phyloP scores from a whole-genome alignment of 2,113 vertebrate species.

The Nothobranchius kuhntae region DNA sequence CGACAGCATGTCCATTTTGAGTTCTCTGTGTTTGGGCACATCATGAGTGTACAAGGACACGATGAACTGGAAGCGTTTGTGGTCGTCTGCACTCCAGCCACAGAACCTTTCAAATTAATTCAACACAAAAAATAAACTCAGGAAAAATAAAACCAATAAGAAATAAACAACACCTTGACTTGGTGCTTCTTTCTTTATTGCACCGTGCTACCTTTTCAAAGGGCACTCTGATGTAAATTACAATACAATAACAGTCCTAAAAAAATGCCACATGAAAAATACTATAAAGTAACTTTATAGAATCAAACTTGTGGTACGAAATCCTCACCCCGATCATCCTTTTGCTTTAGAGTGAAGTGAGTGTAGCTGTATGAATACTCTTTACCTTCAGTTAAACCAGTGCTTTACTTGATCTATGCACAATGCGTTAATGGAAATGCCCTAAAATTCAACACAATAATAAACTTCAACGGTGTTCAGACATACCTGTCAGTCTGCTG shows the following conservation, averaged over 20 bases:
- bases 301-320: conserved; percentile 38
- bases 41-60: conserved; percentile 82
- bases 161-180: neutral
- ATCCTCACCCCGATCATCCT: conserved; percentile 8
- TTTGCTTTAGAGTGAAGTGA: conserved; percentile 21
- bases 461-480: neutral
- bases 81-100: conserved; percentile 84
- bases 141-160: neutral
- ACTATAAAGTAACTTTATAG: conserved; percentile 17
- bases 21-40: conserved; percentile 77
- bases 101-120: conserved; percentile 73
- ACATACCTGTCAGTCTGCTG: conserved; percentile 79
- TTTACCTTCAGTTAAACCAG: conserved; percentile 7
- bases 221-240: neutral
- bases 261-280: conserved; percentile 9
- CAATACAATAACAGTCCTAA: neutral
- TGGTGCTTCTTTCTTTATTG: conserved; percentile 1
- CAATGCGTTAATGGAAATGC: too few species aligned
- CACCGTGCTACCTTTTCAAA: neutral
- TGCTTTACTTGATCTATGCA: neutral
- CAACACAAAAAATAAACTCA: neutral
- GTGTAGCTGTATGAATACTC: conserved; percentile 12
- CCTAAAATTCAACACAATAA: too few species aligned
- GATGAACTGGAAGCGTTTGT: conserved; percentile 82
- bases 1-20: conserved; percentile 87